phyloP scores from a whole-genome alignment of 2,888 invertebrate genomes.

The Melinaea menophilus region DNA sequence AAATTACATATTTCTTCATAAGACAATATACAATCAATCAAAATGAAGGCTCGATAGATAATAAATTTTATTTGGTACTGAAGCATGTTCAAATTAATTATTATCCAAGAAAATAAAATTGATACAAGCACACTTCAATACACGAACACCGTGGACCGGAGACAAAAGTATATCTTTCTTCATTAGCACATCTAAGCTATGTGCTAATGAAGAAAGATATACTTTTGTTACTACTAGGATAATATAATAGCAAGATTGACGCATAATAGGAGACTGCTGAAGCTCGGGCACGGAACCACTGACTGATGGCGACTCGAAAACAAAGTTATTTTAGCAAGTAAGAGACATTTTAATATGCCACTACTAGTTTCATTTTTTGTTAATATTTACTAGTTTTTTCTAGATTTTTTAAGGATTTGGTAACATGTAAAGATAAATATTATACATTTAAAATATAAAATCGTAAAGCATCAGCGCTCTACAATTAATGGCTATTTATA shows the following conservation, averaged over 20 bases:
- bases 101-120: no score
- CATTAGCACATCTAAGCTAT: constrained; percentile 11
- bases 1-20: no score
- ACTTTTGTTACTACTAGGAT: neutral
- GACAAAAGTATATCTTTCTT: constrained; percentile 4
- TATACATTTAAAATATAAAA: no score
- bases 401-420: no score
- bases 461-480: neutral
- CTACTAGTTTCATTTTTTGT: no score
- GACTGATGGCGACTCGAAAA: neutral
- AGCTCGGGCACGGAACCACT: neutral
- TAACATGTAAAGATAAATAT: no score
- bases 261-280: constrained; percentile 19
- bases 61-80: no score
- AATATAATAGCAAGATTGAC: constrained; percentile 15
- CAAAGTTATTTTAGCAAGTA: neutral
- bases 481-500: neutral
- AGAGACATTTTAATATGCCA: neutral
- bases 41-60: no score
- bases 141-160: neutral
- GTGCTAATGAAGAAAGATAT: neutral
- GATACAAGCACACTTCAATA: neutral
- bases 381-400: no score
- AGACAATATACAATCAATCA: no score
- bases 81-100: no score